These are phyloP conservation scores for pig (Sus scrofa) DNA, from an alignment of 2,113 vertebrate species.

Conservation along the genomic window T2T-Sscrofa CM000822.6:60457501-60458000, in stretches of 20 bases:
- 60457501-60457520: conserved; percentile 11
- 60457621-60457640: not conserved
- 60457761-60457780: not conserved
- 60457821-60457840: not conserved
- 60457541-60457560: conserved; percentile 44
- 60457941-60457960: not conserved
- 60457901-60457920: not conserved
- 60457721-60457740: not conserved
- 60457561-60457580: conserved; percentile 39
- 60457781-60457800: not conserved
- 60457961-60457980: not conserved
- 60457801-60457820: not conserved
- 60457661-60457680: conserved; percentile 24
- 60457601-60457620: conserved; percentile 52
- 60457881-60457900: not conserved
- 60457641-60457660: not conserved
- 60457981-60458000: not conserved
- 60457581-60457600: conserved; percentile 12
- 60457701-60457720: not conserved
- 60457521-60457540: conserved; percentile 56
- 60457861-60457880: not conserved
- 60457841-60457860: not conserved
- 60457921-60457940: not conserved
- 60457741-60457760: not conserved
- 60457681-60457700: not conserved